Evolutionary conservation across 1,140 invertebrate genomes (phyloP).

Genomic region (Prorops nasuta): DNA sequence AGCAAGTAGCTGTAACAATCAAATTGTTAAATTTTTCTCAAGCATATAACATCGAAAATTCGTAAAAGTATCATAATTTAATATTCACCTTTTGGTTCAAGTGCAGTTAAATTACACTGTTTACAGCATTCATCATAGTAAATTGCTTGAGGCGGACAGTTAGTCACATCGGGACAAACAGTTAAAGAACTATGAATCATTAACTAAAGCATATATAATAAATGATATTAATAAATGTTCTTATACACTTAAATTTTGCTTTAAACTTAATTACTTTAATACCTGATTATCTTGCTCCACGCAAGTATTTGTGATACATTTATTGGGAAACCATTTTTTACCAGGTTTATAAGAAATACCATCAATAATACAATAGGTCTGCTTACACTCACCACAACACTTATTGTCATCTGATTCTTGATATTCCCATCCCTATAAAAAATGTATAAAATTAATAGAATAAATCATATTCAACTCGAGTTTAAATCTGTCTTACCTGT

Average conservation of each 20-base stretch:
- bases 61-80: neutral
- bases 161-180: constrained; percentile 63
- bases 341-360: constrained; percentile 57
- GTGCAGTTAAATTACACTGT: constrained; percentile 59
- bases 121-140: constrained; percentile 67
- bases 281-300: constrained; percentile 46
- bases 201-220: neutral
- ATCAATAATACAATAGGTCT: constrained; percentile 64
- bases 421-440: constrained; percentile 60
- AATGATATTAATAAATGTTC: neutral
- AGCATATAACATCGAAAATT: neutral
- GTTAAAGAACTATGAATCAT: constrained; percentile 23
- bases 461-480: neutral
- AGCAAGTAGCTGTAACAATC: constrained; percentile 56
- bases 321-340: constrained; percentile 62
- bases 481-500: constrained; percentile 27
- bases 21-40: neutral
- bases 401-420: constrained; percentile 41
- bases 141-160: constrained; percentile 59
- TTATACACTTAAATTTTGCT: neutral
- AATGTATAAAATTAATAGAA: constrained; percentile 7
- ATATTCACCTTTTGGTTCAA: constrained; percentile 49
- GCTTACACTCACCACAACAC: constrained; percentile 74
- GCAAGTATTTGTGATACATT: constrained; percentile 67
- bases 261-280: neutral